Evolutionary conservation across 64 coral and sea anemone genomes (phyloP).

Genomic region (Porites australiensis): DNA sequence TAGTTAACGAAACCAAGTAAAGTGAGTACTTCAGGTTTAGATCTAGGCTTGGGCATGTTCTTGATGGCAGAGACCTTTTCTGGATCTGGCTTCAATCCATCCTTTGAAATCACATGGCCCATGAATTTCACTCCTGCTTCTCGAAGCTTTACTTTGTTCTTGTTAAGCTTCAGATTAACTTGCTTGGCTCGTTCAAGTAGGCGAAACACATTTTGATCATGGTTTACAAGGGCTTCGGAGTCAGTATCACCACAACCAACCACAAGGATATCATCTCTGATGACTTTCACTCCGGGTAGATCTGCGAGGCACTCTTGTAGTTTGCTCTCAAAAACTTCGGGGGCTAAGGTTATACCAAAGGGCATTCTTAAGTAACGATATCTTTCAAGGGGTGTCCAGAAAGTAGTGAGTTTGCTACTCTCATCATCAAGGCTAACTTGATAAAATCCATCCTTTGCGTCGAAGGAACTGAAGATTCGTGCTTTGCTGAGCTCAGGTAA

Average conservation of each 20-base stretch:
- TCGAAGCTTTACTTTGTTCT: slow-evolving; percentile 42
- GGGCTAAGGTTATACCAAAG: too few species aligned
- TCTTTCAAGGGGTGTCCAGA: too few species aligned
- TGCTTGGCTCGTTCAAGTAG: slow-evolving; percentile 34
- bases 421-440: too few species aligned
- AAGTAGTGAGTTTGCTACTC: too few species aligned
- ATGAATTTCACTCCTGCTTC: slow-evolving; percentile 60
- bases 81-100: slow-evolving; percentile 63
- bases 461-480: too few species aligned
- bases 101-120: slow-evolving; percentile 53
- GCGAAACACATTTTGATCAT: slow-evolving; percentile 23
- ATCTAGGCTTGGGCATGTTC: slow-evolving; percentile 27
- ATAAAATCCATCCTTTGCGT: too few species aligned
- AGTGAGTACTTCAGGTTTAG: slow-evolving; percentile 6
- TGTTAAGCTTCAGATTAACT: slow-evolving; percentile 57
- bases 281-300: slow-evolving; percentile 42
- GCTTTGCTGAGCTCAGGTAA: too few species aligned
- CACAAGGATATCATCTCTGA: slow-evolving; percentile 47
- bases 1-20: slow-evolving; percentile 51
- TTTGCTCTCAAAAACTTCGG: too few species aligned
- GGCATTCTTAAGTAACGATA: too few species aligned
- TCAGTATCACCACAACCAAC: slow-evolving; percentile 44
- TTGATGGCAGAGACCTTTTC: slow-evolving; percentile 30
- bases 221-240: slow-evolving; percentile 19
- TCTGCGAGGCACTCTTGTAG: too few species aligned